These are phyloP conservation scores for Hydropsyche tenuis DNA, from an alignment of 1,140 invertebrate genomes.

Conservation along the genomic window DNA sequence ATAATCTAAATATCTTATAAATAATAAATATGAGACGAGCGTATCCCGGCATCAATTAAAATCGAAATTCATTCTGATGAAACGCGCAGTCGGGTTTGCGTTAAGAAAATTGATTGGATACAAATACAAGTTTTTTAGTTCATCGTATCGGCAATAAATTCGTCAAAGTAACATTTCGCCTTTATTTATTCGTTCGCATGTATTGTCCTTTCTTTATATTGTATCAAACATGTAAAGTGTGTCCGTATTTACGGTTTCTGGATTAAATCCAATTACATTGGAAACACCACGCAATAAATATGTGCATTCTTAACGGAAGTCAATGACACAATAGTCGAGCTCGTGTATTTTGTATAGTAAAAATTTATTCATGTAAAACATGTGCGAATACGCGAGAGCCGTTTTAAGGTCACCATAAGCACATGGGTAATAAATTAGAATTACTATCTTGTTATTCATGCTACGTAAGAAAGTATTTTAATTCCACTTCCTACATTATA, in stretches of 20 bases:
- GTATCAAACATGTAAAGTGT: slow-evolving; percentile 10
- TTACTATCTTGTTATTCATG: too few species aligned
- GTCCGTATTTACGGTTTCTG: slow-evolving; percentile 5
- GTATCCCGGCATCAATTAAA: slow-evolving; percentile 1
- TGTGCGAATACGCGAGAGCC: too few species aligned
- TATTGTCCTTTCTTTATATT: neutral
- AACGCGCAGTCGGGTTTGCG: neutral
- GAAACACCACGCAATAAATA: slow-evolving; percentile 8
- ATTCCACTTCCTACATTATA: too few species aligned
- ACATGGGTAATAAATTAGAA: too few species aligned
- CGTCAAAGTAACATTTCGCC: neutral
- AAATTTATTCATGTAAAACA: slow-evolving; percentile 7
- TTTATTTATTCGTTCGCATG: neutral
- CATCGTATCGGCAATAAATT: slow-evolving; percentile 13
- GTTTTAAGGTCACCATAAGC: too few species aligned
- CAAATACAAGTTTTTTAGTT: neutral
- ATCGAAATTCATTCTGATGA: neutral
- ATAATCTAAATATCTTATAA: slow-evolving; percentile 12
- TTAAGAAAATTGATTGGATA: neutral
- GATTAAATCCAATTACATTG: slow-evolving; percentile 24
- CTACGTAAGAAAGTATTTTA: too few species aligned
- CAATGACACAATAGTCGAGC: slow-evolving; percentile 25
- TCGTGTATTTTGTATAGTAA: neutral
- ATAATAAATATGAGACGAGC: slow-evolving; percentile 12
- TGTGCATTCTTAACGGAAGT: slow-evolving; percentile 27